phyloP scores from a whole-genome alignment of 2,888 invertebrate genomes.

The Pegoplata infirma region DNA sequence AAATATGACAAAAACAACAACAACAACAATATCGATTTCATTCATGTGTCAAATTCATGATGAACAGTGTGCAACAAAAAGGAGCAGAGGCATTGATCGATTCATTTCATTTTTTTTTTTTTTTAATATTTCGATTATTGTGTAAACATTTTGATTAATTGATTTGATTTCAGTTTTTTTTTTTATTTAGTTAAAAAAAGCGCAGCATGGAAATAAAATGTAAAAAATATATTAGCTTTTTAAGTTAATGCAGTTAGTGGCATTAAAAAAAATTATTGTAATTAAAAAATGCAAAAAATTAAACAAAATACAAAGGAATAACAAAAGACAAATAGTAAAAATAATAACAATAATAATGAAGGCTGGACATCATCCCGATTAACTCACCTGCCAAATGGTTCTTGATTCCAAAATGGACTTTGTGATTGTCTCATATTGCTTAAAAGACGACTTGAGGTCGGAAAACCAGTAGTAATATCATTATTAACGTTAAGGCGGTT shows the following conservation, averaged over 20 bases:
- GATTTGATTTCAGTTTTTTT: conserved; percentile 31
- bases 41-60: conserved; percentile 31
- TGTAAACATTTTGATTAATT: conserved; percentile 31
- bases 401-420: conserved; percentile 77
- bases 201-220: conserved; percentile 71
- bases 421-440: conserved; percentile 79
- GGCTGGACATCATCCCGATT: neutral
- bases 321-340: conserved; percentile 11
- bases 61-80: conserved; percentile 27
- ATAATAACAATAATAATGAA: neutral
- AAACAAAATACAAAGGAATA: conserved; percentile 16
- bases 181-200: conserved; percentile 56
- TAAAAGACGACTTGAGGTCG: conserved; percentile 82
- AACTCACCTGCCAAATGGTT: conserved; percentile 76
- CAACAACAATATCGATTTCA: neutral
- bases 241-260: conserved; percentile 58
- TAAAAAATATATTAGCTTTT: conserved; percentile 61
- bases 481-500: conserved; percentile 91
- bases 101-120: neutral
- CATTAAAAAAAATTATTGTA: conserved; percentile 43
- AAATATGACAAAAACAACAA: conserved; percentile 7
- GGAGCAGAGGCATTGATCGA: neutral
- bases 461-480: conserved; percentile 82
- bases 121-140: conserved; percentile 4
- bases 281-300: conserved; percentile 42